Conservation (phyloP, 2,113 vertebrate genomes). For the Psephotus haematonotus region DNA sequence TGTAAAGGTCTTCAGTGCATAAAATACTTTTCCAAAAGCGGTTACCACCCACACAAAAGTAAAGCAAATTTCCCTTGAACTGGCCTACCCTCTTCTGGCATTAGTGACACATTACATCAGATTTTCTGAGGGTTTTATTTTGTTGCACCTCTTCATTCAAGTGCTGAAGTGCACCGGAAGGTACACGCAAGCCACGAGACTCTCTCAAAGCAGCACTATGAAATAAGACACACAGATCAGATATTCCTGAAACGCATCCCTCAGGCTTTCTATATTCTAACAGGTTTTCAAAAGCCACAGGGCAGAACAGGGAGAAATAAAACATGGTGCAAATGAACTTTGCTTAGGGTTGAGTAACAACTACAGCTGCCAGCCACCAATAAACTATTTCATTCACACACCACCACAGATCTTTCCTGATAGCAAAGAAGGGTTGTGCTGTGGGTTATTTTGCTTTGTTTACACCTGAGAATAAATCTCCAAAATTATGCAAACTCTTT, state of each 20-base stretch:
- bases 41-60: not conserved
- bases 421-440: not conserved
- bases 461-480: not conserved
- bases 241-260: not conserved
- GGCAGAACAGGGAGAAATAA: not conserved
- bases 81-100: constrained; percentile 72
- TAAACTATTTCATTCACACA: not conserved
- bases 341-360: not conserved
- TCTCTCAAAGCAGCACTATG: not conserved
- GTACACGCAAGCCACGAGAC: not conserved
- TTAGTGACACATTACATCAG: constrained; percentile 65
- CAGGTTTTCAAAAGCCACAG: not conserved
- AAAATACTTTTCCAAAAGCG: not conserved
- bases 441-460: not conserved
- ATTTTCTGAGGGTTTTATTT: not conserved
- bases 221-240: not conserved
- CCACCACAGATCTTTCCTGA: not conserved
- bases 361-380: not conserved
- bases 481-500: not conserved
- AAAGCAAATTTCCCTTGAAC: constrained; percentile 54
- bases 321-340: not conserved
- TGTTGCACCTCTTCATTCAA: constrained; percentile 10
- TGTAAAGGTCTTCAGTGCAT: not conserved
- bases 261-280: not conserved
- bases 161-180: fast-evolving